These are phyloP conservation scores for Sisyra nigra DNA, from an alignment of 2,888 invertebrate genomes.

Conservation along the genomic window DNA sequence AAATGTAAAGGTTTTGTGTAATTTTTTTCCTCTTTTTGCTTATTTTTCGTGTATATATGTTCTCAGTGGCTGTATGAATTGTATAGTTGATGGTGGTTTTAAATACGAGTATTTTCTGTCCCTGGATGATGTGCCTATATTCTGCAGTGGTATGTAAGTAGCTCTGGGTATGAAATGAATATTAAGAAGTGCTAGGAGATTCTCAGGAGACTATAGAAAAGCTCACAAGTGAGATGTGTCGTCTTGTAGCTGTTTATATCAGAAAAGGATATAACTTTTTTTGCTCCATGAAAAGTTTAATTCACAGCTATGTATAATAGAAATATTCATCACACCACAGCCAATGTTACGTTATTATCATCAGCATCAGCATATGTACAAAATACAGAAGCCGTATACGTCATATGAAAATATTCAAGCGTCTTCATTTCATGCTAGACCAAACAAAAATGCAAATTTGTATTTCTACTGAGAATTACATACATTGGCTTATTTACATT, in stretches of 20 bases:
- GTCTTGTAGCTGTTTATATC: neutral
- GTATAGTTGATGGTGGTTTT: neutral
- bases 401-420: no score
- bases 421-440: no score
- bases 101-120: no score
- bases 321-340: no score
- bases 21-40: neutral
- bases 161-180: constrained; percentile 9
- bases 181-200: constrained; percentile 9
- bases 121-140: neutral
- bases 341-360: no score
- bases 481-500: no score
- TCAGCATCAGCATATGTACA: no score
- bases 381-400: no score
- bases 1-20: neutral
- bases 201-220: constrained; percentile 7
- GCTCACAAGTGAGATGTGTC: neutral
- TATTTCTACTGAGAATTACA: no score
- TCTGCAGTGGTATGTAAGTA: constrained; percentile 2
- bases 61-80: constrained; percentile 1
- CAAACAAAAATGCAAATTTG: no score
- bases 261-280: neutral
- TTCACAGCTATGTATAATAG: no score
- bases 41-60: neutral
- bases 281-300: neutral